Percentiles rank a stretch among this genome's conserved stretches.
Conservation (phyloP, 2,888 invertebrate species). For the Rhorus exstirpatorius region DNA sequence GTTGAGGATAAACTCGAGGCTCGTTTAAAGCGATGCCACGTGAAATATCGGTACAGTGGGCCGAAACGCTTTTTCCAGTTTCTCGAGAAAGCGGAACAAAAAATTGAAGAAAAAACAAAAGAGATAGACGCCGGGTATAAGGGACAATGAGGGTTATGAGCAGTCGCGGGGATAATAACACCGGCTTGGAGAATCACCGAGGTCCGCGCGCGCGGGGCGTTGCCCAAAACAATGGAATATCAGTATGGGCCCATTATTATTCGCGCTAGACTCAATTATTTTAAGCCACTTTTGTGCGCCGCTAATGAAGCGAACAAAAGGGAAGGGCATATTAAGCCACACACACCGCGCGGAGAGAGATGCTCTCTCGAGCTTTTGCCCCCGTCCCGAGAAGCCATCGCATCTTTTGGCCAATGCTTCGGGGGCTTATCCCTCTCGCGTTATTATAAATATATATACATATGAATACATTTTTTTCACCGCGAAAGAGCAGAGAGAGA, state of each 20-base stretch:
- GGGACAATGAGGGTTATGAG: conserved; percentile 78
- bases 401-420: conserved; percentile 23
- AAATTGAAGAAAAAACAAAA: conserved; percentile 78
- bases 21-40: conserved; percentile 17
- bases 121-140: conserved; percentile 65
- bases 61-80: conserved; percentile 21
- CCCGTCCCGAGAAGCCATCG: conserved; percentile 39
- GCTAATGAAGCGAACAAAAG: conserved; percentile 84
- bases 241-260: conserved; percentile 82
- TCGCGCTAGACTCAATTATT: conserved; percentile 83
- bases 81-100: conserved; percentile 67
- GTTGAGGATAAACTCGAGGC: too few species aligned
- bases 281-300: conserved; percentile 84
- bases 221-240: conserved; percentile 81
- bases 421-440: conserved; percentile 29
- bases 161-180: conserved; percentile 75
- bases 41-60: conserved; percentile 2
- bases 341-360: conserved; percentile 32
- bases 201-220: conserved; percentile 68
- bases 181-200: conserved; percentile 78
- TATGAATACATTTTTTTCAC: conserved; percentile 6
- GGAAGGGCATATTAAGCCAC: conserved; percentile 79
- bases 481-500: conserved; percentile 1
- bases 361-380: conserved; percentile 62
- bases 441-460: too few species aligned